Percentiles rank a stretch among this genome's conserved stretches.
These are phyloP conservation scores for Calyptomena viridis DNA, from an alignment of 2,113 vertebrate genomes.

Conservation along the genomic window DNA sequence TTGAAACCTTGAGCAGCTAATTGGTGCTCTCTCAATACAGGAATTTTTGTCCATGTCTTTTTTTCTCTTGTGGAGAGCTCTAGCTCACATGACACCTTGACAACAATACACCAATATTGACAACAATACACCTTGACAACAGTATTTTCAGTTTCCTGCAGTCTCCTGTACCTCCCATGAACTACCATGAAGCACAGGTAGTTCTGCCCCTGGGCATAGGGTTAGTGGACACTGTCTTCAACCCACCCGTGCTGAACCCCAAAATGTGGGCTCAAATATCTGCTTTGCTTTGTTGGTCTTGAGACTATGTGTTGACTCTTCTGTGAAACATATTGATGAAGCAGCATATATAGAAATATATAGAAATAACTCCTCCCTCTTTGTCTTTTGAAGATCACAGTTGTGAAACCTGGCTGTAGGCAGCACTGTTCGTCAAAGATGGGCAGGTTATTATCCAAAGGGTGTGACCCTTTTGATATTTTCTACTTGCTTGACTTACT, in stretches of 20 bases:
- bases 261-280: neutral
- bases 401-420: neutral
- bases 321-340: neutral
- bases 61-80: neutral
- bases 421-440: neutral
- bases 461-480: neutral
- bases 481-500: neutral
- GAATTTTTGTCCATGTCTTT: neutral
- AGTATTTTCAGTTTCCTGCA: neutral
- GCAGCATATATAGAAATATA: neutral
- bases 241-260: fast-evolving
- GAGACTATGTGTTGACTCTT: neutral
- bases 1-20: neutral
- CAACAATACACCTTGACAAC: neutral
- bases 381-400: neutral
- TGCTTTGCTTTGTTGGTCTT: neutral
- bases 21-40: neutral
- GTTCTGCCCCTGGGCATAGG: neutral
- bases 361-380: neutral
- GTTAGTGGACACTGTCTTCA: neutral
- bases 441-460: neutral
- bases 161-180: neutral
- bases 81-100: neutral
- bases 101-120: too few relatives aligned
- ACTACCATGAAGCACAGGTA: fast-evolving